Percentiles rank a stretch among this genome's conserved stretches.
Conservation (phyloP, 2,113 vertebrate species). For the Murina feae region DNA sequence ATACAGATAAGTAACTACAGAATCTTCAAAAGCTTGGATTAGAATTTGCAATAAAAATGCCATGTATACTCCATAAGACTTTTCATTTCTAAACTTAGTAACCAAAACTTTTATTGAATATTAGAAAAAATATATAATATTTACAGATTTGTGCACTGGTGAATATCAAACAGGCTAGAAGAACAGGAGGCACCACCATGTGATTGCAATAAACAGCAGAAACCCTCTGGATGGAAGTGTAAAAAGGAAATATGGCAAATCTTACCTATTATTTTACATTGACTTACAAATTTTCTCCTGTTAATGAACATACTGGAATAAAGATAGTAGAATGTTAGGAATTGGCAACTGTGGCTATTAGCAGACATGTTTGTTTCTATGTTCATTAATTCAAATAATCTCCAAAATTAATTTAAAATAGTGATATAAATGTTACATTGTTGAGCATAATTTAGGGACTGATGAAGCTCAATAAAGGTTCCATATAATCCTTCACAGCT, state of each 20-base stretch:
- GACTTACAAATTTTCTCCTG: not conserved
- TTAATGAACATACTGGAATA: not conserved
- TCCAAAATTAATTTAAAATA: not conserved
- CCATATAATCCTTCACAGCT: not conserved
- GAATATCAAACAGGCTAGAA: not conserved
- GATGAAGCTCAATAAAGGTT: not conserved
- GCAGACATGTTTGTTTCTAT: not conserved
- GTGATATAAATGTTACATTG: not conserved
- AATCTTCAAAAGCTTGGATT: not conserved
- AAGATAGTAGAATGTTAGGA: not conserved
- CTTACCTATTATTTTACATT: not conserved
- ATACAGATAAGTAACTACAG: not conserved
- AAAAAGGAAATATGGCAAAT: not conserved
- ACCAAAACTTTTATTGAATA: not conserved
- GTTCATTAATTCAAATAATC: not conserved
- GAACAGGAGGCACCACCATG: fast-evolving
- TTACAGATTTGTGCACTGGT: not conserved
- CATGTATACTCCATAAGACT: not conserved
- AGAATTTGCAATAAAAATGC: not conserved
- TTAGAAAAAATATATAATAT: not conserved
- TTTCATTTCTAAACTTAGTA: not conserved
- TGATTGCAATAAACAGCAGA: not conserved
- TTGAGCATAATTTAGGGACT: not conserved
- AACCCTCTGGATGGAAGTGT: not conserved
- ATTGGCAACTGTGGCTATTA: not conserved